Evolutionary conservation across 92 coral and sea anemone species (phyloP).

Genomic region (Palythoa caribaeorum): DNA sequence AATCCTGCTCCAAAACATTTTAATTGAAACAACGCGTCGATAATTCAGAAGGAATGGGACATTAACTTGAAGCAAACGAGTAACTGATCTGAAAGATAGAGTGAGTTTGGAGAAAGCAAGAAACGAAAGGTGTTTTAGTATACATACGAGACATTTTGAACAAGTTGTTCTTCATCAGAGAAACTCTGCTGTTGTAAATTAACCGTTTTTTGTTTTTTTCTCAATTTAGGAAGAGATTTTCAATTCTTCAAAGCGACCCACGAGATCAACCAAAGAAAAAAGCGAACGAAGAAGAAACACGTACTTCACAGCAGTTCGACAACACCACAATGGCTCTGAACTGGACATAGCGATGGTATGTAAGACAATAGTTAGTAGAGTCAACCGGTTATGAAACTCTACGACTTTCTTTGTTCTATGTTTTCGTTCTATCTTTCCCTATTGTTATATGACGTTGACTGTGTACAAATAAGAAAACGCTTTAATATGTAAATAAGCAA

Average conservation of each 20-base stretch:
- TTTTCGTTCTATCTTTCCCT: no score
- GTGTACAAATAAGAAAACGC: no score
- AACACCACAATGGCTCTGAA: constrained; percentile 64
- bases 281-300: constrained; percentile 64
- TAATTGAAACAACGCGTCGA: no score
- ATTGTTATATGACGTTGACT: no score
- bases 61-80: no score
- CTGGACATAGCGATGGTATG: constrained; percentile 64
- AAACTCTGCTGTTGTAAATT: not conserved
- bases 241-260: constrained; percentile 53
- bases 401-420: no score
- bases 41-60: no score
- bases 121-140: not conserved
- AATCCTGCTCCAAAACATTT: no score
- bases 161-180: no score
- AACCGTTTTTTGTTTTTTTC: not conserved
- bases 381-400: no score
- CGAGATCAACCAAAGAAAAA: constrained; percentile 66
- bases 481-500: no score
- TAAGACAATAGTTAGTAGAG: not conserved
- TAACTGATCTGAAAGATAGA: no score
- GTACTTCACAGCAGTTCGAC: constrained; percentile 69
- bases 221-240: constrained; percentile 70
- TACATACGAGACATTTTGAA: not conserved
- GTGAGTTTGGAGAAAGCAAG: not conserved